phyloP scores from a whole-genome alignment of 2,113 vertebrate species.

The Odontophorus gujanensis region DNA sequence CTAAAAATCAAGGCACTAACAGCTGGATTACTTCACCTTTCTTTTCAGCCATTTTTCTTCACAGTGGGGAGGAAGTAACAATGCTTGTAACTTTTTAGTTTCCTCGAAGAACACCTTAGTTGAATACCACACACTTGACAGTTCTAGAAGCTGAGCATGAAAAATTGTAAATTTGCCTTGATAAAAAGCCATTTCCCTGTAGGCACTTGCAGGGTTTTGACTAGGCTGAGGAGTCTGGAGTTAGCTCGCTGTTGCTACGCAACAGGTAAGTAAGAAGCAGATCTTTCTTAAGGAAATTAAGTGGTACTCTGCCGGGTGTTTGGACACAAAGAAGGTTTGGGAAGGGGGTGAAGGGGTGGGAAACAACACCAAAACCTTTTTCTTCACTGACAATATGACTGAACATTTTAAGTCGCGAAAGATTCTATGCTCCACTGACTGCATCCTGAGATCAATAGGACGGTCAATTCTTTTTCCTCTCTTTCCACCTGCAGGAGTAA shows the following conservation, averaged over 20 bases:
- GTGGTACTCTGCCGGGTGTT: background rate
- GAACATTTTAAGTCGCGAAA: background rate
- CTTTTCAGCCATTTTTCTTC: background rate
- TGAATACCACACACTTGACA: background rate
- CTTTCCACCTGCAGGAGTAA: background rate
- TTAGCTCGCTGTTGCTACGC: slow-evolving; percentile 14
- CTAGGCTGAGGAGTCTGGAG: background rate
- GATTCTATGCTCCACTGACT: background rate
- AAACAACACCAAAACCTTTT: background rate
- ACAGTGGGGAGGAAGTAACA: background rate
- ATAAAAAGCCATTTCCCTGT: background rate
- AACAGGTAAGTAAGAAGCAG: slow-evolving; percentile 14
- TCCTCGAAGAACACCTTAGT: background rate
- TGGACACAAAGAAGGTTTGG: background rate
- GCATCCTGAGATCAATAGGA: background rate
- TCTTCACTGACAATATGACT: background rate
- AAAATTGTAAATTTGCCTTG: slow-evolving; percentile 1
- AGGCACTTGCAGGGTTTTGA: background rate
- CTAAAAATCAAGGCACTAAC: background rate
- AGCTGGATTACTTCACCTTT: background rate
- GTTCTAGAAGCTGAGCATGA: background rate
- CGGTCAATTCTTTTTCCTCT: background rate
- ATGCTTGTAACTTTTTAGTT: background rate
- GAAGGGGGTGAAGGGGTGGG: background rate
- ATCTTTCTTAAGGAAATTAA: background rate